Evolutionary conservation across 1,140 invertebrate genomes (phyloP).

Genomic region (Drosophila navojoa): DNA sequence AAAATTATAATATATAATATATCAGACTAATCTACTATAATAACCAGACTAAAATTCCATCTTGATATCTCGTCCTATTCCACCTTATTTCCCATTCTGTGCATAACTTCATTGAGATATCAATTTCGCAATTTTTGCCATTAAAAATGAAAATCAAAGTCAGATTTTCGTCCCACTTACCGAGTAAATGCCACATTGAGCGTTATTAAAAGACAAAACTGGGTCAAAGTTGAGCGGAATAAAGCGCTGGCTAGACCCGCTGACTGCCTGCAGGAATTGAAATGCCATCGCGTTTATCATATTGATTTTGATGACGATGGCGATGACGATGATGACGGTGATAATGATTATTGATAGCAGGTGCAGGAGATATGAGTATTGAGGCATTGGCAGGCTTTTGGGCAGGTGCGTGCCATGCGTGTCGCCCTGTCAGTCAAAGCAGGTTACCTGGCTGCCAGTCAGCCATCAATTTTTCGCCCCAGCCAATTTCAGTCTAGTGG

Average conservation of each 20-base stretch:
- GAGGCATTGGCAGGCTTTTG: not conserved
- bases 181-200: conserved; percentile 24
- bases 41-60: too few species aligned
- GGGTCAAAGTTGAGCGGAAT: conserved; percentile 62
- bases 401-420: conserved; percentile 33
- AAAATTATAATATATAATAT: too few species aligned
- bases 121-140: conserved; percentile 16
- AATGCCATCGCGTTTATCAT: conserved; percentile 40
- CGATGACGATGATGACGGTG: conserved; percentile 41
- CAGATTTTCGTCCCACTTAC: conserved; percentile 8
- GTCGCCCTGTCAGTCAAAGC: conserved; percentile 1
- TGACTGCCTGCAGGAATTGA: conserved; percentile 1
- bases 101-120: not conserved
- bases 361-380: conserved; percentile 25
- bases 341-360: conserved; percentile 48
- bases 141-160: conserved; percentile 19
- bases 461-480: conserved; percentile 4
- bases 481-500: conserved; percentile 31
- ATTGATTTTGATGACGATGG: conserved; percentile 36
- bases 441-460: conserved; percentile 5
- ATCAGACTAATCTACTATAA: too few species aligned
- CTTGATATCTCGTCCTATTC: too few species aligned
- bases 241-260: conserved; percentile 32
- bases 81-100: not conserved
- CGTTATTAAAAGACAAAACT: conserved; percentile 52